A percentile compares a stretch with the other conserved stretches of the same genome.
These are phyloP conservation scores for Brevimyrus niger DNA, from an alignment of 2,113 vertebrate species.

Conservation along the genomic window DNA sequence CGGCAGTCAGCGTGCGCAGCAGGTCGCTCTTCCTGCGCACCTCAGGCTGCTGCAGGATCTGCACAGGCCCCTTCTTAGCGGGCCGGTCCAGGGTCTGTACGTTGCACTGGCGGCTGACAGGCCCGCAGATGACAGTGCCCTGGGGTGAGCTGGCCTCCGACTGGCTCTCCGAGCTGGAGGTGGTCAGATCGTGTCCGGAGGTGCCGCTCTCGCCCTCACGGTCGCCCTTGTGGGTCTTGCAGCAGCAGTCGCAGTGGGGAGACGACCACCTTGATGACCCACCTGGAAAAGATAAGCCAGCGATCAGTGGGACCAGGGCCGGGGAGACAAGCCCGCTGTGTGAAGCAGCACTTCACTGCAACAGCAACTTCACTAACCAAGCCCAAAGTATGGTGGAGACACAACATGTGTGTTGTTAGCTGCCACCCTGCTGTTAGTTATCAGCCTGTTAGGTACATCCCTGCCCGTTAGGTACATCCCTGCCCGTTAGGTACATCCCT, in stretches of 20 bases:
- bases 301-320: neutral
- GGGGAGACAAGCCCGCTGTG: neutral
- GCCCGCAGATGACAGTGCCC: conserved; percentile 88
- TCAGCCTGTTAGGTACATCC: neutral
- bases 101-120: conserved; percentile 75
- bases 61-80: conserved; percentile 74
- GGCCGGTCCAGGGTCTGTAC: conserved; percentile 90
- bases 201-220: conserved; percentile 93
- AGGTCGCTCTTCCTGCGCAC: conserved; percentile 88
- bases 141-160: conserved; percentile 93
- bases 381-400: neutral
- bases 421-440: neutral
- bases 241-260: conserved; percentile 95
- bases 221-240: conserved; percentile 87
- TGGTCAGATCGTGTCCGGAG: conserved; percentile 93
- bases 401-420: neutral
- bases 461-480: neutral
- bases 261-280: conserved; percentile 77
- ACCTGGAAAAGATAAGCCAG: conserved; percentile 53
- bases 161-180: conserved; percentile 94
- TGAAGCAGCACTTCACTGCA: neutral
- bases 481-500: neutral
- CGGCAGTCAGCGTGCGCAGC: conserved; percentile 82
- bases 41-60: conserved; percentile 78
- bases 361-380: neutral